These are phyloP conservation scores for Drosophila pandora DNA, from an alignment of 1,140 invertebrate genomes.

Conservation along the genomic window DNA sequence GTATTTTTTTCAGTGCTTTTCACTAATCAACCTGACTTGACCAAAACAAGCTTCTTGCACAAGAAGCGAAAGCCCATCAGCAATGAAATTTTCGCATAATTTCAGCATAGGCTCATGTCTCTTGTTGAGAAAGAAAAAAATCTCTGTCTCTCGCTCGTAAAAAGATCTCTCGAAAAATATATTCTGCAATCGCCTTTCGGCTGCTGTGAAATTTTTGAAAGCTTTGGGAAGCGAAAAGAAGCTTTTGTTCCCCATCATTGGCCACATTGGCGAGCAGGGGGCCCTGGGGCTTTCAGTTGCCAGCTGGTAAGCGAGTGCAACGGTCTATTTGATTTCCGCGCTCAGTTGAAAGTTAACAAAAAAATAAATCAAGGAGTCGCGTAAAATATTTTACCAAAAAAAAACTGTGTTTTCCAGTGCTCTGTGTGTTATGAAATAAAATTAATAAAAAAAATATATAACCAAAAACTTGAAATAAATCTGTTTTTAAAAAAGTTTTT, in stretches of 20 bases:
- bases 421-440: constrained; percentile 5
- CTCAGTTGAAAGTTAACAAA: constrained; percentile 36
- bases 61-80: constrained; percentile 57
- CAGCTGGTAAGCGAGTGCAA: constrained; percentile 55
- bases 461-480: too few relatives aligned
- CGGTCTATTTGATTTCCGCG: constrained; percentile 40
- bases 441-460: too few relatives aligned
- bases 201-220: constrained; percentile 28
- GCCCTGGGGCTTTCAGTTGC: constrained; percentile 52
- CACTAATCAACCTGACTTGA: constrained; percentile 36
- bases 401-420: constrained; percentile 16
- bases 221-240: constrained; percentile 42
- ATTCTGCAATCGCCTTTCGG: constrained; percentile 37
- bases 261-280: constrained; percentile 20
- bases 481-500: not conserved
- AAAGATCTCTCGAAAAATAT: constrained; percentile 13
- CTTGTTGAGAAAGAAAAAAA: constrained; percentile 9
- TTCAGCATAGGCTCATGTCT: constrained; percentile 38
- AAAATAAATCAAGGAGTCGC: constrained; percentile 19
- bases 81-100: constrained; percentile 66
- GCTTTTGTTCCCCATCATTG: constrained; percentile 48
- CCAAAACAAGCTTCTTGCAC: constrained; percentile 50
- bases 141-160: constrained; percentile 10
- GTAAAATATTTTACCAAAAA: not conserved
- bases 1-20: not conserved